phyloP scores from a whole-genome alignment of 2,888 invertebrate species.

The Lasiommata megera region DNA sequence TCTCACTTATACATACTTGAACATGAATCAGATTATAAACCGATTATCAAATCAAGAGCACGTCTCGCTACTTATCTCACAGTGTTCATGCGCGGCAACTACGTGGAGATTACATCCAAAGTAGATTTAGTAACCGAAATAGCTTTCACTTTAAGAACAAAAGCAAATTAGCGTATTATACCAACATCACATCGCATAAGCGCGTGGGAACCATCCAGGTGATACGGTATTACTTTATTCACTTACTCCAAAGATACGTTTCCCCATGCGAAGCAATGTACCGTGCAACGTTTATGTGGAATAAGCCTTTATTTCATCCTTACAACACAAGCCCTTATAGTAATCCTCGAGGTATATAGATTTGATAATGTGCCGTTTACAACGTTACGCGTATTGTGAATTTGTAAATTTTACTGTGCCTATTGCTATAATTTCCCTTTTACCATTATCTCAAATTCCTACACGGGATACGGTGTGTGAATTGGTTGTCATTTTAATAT shows the following conservation, averaged over 20 bases:
- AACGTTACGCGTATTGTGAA: conserved; percentile 24
- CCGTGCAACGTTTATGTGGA: conserved; percentile 49
- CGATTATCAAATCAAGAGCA: conserved; percentile 22
- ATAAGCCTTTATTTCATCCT: conserved; percentile 66
- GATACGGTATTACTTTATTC: conserved; percentile 61
- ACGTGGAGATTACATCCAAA: conserved; percentile 50
- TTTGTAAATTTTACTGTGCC: conserved; percentile 18
- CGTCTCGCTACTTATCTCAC: conserved; percentile 15
- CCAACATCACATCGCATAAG: conserved; percentile 43
- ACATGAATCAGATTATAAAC: conserved; percentile 9
- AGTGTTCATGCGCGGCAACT: conserved; percentile 40
- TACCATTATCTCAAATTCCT: no score
- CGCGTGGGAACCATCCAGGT: conserved; percentile 69
- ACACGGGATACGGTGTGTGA: neutral
- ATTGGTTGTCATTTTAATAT: no score
- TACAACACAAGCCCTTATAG: conserved; percentile 44
- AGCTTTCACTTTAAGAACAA: conserved; percentile 60
- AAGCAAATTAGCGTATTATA: conserved; percentile 63
- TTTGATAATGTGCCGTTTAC: conserved; percentile 30
- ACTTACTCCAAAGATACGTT: conserved; percentile 48
- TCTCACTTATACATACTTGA: neutral
- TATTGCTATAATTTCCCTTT: no score
- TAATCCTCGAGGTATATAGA: conserved; percentile 31
- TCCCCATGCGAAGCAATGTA: conserved; percentile 51
- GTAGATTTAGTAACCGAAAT: conserved; percentile 53